Evolutionary conservation across 2,113 vertebrate genomes (phyloP).

Genomic region (Chaenocephalus aceratus): DNA sequence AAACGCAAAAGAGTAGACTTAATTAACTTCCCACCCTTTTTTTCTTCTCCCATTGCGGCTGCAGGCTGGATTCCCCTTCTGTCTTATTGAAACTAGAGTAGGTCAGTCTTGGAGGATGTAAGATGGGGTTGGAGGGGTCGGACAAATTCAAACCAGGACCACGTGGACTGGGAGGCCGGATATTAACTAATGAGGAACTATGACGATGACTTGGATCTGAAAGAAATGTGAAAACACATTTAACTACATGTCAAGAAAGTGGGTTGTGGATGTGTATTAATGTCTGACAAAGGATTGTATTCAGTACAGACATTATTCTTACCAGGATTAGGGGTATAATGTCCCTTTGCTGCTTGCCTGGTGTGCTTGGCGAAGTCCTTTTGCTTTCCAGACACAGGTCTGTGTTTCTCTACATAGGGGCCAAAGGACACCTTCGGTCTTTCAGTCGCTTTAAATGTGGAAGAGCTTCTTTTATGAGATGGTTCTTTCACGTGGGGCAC

Average conservation of each 20-base stretch:
- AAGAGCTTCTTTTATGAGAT: constrained; percentile 20
- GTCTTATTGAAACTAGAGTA: constrained; percentile 54
- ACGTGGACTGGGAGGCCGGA: constrained; percentile 65
- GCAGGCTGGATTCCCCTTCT: constrained; percentile 35
- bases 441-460: constrained; percentile 52
- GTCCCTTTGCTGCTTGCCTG: constrained; percentile 43
- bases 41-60: constrained; percentile 46
- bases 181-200: constrained; percentile 56
- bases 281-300: background rate
- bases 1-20: too few relatives aligned
- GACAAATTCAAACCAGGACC: constrained; percentile 59
- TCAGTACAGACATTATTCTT: constrained; percentile 20
- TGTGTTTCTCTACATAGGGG: constrained; percentile 47
- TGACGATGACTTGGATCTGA: constrained; percentile 48
- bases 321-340: constrained; percentile 80
- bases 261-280: background rate
- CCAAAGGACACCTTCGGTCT: constrained; percentile 73
- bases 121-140: constrained; percentile 64
- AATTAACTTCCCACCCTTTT: constrained; percentile 50
- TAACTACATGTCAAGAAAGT: background rate
- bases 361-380: constrained; percentile 45
- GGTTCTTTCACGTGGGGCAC: constrained; percentile 24
- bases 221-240: constrained; percentile 21
- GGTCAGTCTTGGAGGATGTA: constrained; percentile 72
- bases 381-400: constrained; percentile 33